Conservation (phyloP, 2,888 invertebrate species). For the Acanthacorydalis orientalis region DNA sequence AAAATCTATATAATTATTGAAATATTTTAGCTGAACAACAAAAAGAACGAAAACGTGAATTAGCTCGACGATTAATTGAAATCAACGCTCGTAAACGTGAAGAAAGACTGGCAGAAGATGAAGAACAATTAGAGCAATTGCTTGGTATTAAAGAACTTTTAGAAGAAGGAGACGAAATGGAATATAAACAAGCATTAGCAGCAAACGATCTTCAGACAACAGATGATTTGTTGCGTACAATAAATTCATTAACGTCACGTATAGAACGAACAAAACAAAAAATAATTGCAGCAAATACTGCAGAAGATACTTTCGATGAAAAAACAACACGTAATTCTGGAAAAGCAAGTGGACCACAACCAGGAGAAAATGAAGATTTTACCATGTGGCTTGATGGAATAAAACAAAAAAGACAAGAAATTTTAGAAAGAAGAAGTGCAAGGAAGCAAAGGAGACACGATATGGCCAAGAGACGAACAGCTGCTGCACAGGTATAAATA, state of each 20-base stretch:
- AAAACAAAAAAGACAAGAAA: conserved; percentile 45
- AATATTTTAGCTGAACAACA: conserved; percentile 50
- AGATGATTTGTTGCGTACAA: conserved; percentile 63
- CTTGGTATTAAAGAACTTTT: conserved; percentile 58
- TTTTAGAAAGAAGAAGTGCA: conserved; percentile 51
- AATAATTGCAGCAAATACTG: conserved; percentile 49
- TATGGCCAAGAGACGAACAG: conserved; percentile 76
- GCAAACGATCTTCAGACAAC: conserved; percentile 58
- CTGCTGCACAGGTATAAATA: conserved; percentile 52
- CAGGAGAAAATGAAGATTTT: conserved; percentile 32
- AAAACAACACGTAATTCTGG: conserved; percentile 16
- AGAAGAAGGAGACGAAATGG: conserved; percentile 57
- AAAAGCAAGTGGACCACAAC: conserved; percentile 19
- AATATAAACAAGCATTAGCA: conserved; percentile 55
- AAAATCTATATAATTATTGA: neutral
- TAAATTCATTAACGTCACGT: conserved; percentile 47
- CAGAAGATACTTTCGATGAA: conserved; percentile 37
- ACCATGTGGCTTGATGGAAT: conserved; percentile 37
- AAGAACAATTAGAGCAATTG: conserved; percentile 65
- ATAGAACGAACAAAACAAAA: conserved; percentile 65
- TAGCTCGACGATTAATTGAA: conserved; percentile 70
- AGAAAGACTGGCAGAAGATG: conserved; percentile 76
- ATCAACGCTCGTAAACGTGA: conserved; percentile 79
- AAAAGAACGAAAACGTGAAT: conserved; percentile 70
- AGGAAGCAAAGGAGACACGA: conserved; percentile 70